Evolutionary conservation across 1,140 invertebrate species (phyloP), one percentile per base, ranked within the genome.

Genomic region (Papilio helenus): DNA sequence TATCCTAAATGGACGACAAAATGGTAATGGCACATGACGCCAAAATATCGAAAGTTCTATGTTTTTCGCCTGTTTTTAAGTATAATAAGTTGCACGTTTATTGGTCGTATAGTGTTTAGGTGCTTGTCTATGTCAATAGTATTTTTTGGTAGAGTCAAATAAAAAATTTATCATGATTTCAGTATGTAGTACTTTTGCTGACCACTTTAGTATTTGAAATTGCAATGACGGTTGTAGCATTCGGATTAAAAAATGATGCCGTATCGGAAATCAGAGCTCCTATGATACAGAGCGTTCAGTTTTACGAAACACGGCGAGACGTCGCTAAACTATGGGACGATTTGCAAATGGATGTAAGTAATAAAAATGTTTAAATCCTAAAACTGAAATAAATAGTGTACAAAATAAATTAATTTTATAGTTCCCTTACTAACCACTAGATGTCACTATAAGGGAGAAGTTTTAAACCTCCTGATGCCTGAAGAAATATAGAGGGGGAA

Each of bases 131-230:
- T 8, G 34, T 8, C 34, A 39, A 39, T 39, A 7, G 34, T 8
- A 39, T 4, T 34, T 34, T 34, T 34, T 34, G 34, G 34, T 34
- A 34, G 34, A 34, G 34, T 2, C 5, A 34, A 34, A 39, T 39
- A 39, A 39, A 39, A 39, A 8, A 8, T 39, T 39, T 8, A 39
- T 46, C 44, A 29, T 80, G 1, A 68, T 94, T 95, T 55, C 91
- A 97, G 97, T 98, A 98, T 94, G 96, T 97, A 76, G 94, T 96
- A 1, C 90, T 98, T 44, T 90, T 98, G 85, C 88, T 96, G 16
- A 85, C 97, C 1, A 96, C 98, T n/a, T 97, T 98, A 81, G 95
- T 98, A 23, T 89, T 98, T 86, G 97, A 98, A 94, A 92, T 98
- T 23, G 95, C 96, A 14, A 97, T 96, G 65, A 97, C 97, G 14